phyloP scores from a whole-genome alignment of 2,113 vertebrate genomes.

The Cinclus cinclus region DNA sequence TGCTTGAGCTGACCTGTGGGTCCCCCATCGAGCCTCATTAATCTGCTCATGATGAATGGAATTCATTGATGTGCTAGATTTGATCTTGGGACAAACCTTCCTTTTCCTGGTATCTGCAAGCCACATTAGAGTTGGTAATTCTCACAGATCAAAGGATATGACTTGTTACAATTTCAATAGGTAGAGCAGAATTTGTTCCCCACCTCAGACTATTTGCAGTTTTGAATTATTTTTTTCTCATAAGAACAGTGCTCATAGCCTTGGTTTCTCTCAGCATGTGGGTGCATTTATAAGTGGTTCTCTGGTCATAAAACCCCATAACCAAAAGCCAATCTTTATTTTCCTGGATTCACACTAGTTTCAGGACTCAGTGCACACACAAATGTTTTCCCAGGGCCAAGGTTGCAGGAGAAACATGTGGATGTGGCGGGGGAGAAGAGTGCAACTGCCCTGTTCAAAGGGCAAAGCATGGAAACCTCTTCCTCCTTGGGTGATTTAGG shows the following conservation, averaged over 20 bases:
- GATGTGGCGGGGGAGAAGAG: background rate
- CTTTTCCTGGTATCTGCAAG: background rate
- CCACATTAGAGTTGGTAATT: background rate
- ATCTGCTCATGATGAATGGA: background rate
- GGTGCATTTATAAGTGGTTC: background rate
- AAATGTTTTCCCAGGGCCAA: background rate
- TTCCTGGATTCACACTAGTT: background rate
- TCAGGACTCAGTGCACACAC: background rate
- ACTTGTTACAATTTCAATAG: background rate
- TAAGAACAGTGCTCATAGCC: background rate
- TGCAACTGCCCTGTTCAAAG: background rate
- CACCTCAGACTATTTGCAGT: background rate
- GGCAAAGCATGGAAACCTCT: background rate
- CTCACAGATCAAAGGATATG: background rate
- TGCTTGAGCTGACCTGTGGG: background rate
- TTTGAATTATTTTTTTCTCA: background rate
- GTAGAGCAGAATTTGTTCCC: background rate
- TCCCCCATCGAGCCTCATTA: background rate
- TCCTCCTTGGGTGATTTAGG: background rate
- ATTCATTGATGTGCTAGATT: background rate
- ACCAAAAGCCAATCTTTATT: background rate
- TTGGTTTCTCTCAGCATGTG: background rate
- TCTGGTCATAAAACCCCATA: background rate
- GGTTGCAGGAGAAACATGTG: background rate
- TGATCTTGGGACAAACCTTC: background rate